A percentile compares a stretch with the other conserved stretches of the same genome.
Evolutionary conservation across 2,888 invertebrate species (phyloP).

Genomic region (Danaus chrysippus): DNA sequence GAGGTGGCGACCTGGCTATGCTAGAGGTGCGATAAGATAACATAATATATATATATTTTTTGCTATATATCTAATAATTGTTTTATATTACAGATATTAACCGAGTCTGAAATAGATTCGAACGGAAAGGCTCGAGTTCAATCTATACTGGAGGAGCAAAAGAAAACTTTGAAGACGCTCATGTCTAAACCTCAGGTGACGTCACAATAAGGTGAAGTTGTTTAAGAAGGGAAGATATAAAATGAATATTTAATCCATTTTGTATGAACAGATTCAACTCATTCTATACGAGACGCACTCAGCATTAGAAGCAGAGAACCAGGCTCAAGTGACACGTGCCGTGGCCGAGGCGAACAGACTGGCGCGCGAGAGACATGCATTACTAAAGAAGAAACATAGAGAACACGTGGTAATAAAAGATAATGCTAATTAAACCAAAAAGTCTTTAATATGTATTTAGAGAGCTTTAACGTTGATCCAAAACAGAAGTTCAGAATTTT

Average conservation of each 20-base stretch:
- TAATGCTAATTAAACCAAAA: not conserved
- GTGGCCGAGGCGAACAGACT: constrained; percentile 84
- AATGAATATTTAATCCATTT: constrained; percentile 29
- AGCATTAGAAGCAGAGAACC: constrained; percentile 85
- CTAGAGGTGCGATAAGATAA: constrained; percentile 75
- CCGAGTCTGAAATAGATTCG: constrained; percentile 82
- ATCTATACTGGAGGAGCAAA: constrained; percentile 86
- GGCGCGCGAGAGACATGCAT: constrained; percentile 83
- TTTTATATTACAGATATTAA: constrained; percentile 66
- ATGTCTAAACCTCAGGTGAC: constrained; percentile 87
- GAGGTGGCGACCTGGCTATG: constrained; percentile 88
- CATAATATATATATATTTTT: not conserved
- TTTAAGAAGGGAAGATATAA: not conserved
- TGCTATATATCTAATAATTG: not conserved
- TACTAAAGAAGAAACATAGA: constrained; percentile 57
- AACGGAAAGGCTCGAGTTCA: constrained; percentile 81
- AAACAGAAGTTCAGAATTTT: constrained; percentile 9
- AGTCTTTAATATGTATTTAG: not conserved
- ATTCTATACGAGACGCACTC: constrained; percentile 91
- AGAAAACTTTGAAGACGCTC: constrained; percentile 84
- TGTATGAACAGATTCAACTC: constrained; percentile 81
- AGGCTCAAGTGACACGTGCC: constrained; percentile 83
- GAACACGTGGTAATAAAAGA: constrained; percentile 20
- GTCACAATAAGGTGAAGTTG: not conserved
- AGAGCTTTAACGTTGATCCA: no score